Base-by-base conservation (phyloP, 2,888 invertebrate genomes). In the Pseudanteris insignis region DNA sequence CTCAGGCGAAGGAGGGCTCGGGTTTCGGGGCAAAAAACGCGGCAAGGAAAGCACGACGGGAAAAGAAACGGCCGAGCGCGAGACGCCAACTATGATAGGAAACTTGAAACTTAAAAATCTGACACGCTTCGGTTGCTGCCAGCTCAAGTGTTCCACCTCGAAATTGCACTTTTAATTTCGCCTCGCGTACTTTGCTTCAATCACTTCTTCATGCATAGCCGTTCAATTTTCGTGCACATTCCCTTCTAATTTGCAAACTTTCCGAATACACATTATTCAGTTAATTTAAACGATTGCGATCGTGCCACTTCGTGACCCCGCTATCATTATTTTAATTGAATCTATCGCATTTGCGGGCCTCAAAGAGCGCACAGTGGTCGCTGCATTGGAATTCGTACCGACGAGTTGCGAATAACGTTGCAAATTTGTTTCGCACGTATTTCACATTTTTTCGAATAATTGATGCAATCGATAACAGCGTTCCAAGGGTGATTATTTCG, bases 151-250 rank as follows among this genome's bases (percentile, higher is more conserved):
- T 57, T 53, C 60, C 58, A 41, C 48, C 46, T 63, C 66, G 66
- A 70, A 71, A 70, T 72, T 70, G 67, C 66, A 69, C 70, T 67
- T 68, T 71, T 73, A 72, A 70, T 69, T 68, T 66, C 55, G 54
- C 29, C 44, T 54, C 62, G 40, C 44, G 51, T 34, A 33, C 34
- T 40, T 44, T 43, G 21, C 46, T 18, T 33, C 40, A 14, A 47
- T 51, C 46, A 28, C 32, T 38, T 55, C 43, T 51, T 37, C 47
- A 41, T 43, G 47, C 55, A 21, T 46, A 25, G 37, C 32, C 43
- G 36, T 46, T 57, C 38, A 26, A 44, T 62, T 53, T 62, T 47
- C 38, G 50, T 48, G 44, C 32, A 13, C 38, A 43, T 54, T 51
- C 53, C 29, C 54, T 48, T 34, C 43, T 43, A 43, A 44, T 50